Base-by-base conservation (phyloP, 2,797 vertebrate genomes). In the Leptodactylus fallax region DNA sequence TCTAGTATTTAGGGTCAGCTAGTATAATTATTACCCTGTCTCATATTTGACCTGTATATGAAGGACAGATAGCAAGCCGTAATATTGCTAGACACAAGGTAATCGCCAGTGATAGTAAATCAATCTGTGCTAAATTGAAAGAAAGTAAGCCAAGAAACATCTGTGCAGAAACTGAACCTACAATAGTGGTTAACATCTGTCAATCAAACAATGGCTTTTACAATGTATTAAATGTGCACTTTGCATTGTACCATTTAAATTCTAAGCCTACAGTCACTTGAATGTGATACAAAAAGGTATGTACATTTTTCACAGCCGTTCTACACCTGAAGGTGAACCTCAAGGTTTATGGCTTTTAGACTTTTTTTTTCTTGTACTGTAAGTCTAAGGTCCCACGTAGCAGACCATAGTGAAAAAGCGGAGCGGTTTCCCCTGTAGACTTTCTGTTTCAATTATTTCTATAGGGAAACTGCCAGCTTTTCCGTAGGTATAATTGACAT, bases 101-200 rank as follows among this genome's bases (percentile, higher is more conserved):
- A 79, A 88, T 79, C 49, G 79, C 49, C 71, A 79, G 72, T 77
- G 74, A 79, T 85, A 23, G 69, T 84, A 88, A 88, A 88, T 85
- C 87, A 88, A 88, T 88, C 83, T 21, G 56, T 83, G 79, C 55
- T 60, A 79, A 79, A 83, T 60, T 77, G n/a, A 78, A 78, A 87
- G 25, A 79, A 51, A 78, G 51, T 74, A 85, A 81, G 79, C 16
- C 12, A 23, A 47, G 45, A 49, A 81, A 61, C 3, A 6, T 13
- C 7, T 36, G 10, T 16, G 45, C 23, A 49, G 47, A 76, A 76
- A 13, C 47, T 76, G 72, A 49, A 13, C 47, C n/a, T n/a, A 51
- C 3, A 5, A 51, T 21, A 49, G 6, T 7, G 10, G 9, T 49
- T 16, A 51, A n/a, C 9, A 74, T 21, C 36, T 76, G 17, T 6